These are phyloP conservation scores for Paralichthys olivaceus DNA, from an alignment of 2,113 vertebrate genomes.

Conservation along the genomic window DNA sequence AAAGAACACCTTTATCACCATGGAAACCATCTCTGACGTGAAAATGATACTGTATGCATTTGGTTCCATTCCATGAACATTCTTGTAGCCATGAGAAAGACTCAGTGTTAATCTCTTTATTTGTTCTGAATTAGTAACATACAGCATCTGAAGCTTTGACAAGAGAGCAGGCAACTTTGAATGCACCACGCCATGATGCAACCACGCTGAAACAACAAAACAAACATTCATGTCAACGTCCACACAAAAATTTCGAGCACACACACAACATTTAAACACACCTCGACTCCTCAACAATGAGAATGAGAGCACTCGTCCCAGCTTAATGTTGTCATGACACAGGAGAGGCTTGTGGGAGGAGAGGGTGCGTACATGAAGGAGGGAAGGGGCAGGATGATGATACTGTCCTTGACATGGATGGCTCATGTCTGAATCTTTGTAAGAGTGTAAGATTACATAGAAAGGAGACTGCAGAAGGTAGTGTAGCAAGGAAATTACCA, in stretches of 20 bases:
- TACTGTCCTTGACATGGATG: constrained; percentile 38
- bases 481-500: neutral
- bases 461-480: neutral
- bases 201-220: constrained; percentile 54
- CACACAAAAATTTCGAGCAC: constrained; percentile 27
- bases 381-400: constrained; percentile 40
- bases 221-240: constrained; percentile 34
- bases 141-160: constrained; percentile 50
- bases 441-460: neutral
- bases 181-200: constrained; percentile 64
- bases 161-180: constrained; percentile 62
- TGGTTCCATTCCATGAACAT: constrained; percentile 33
- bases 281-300: constrained; percentile 44
- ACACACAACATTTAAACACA: constrained; percentile 44
- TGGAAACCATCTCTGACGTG: constrained; percentile 16
- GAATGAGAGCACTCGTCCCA: constrained; percentile 46
- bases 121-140: constrained; percentile 59
- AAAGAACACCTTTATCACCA: constrained; percentile 39
- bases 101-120: neutral
- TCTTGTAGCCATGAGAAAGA: constrained; percentile 6
- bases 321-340: constrained; percentile 48
- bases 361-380: constrained; percentile 26
- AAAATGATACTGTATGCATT: constrained; percentile 24
- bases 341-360: constrained; percentile 15
- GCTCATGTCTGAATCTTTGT: neutral